A percentile compares a stretch with the other conserved stretches of the same genome.
These are phyloP conservation scores for Anthophora plumipes DNA, from an alignment of 2,888 invertebrate species.

Conservation along the genomic window DNA sequence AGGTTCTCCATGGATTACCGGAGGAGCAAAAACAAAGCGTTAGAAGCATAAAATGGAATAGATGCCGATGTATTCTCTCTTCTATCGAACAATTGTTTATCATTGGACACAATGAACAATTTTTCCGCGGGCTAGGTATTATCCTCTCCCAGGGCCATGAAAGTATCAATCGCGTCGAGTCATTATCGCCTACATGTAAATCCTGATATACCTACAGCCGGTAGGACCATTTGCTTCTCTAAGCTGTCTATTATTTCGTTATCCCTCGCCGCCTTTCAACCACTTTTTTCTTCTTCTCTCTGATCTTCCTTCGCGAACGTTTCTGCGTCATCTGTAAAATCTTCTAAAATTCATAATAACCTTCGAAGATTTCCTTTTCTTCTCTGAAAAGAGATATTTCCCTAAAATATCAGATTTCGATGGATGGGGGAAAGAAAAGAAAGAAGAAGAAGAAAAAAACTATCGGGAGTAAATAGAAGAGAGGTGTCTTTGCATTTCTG, in stretches of 20 bases:
- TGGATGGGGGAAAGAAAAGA: too few species aligned
- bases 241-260: constrained; percentile 27
- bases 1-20: constrained; percentile 18
- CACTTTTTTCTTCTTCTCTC: neutral
- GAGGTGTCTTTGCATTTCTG: constrained; percentile 62
- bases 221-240: constrained; percentile 14
- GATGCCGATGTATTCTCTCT: neutral
- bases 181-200: constrained; percentile 49
- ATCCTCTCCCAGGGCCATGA: constrained; percentile 19
- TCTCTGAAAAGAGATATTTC: too few species aligned
- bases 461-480: neutral
- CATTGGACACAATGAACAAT: constrained; percentile 28
- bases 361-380: too few species aligned
- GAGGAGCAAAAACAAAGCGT: constrained; percentile 23
- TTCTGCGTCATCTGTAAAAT: neutral
- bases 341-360: too few species aligned
- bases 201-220: neutral
- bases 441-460: neutral
- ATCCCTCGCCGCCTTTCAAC: neutral
- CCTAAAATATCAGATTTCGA: neutral
- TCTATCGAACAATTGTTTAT: constrained; percentile 16
- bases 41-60: neutral
- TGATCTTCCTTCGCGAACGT: too few species aligned
- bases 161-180: constrained; percentile 40
- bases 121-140: neutral